Conservation (phyloP, 64 coral and sea anemone genomes). For the Montipora cactus region DNA sequence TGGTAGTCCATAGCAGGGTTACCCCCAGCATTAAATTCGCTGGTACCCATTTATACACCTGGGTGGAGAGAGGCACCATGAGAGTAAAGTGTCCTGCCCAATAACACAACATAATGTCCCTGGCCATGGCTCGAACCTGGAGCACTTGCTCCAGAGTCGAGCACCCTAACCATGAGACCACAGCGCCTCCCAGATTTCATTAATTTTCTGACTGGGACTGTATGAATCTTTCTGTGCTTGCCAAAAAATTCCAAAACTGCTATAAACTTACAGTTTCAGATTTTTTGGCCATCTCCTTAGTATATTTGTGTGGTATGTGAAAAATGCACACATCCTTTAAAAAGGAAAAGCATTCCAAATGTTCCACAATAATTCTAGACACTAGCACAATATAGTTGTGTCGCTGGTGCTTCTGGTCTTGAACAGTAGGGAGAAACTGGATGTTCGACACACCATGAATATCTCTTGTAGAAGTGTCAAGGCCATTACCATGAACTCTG, state of each 20-base stretch:
- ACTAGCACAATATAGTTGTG: conserved; percentile 61
- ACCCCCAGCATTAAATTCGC: too few species aligned
- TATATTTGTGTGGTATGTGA: conserved; percentile 78
- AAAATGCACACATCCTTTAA: conserved; percentile 63
- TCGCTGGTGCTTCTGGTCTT: conserved; percentile 49
- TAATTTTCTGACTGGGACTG: too few species aligned
- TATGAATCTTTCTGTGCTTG: conserved; percentile 23
- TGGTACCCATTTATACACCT: too few species aligned
- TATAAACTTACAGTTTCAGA: conserved; percentile 11
- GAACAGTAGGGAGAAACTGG: conserved; percentile 54
- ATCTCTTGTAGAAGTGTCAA: conserved; percentile 20
- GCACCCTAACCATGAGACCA: too few species aligned
- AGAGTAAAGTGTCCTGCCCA: too few species aligned
- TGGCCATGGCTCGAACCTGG: too few species aligned
- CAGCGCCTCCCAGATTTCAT: too few species aligned
- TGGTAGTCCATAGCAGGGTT: too few species aligned
- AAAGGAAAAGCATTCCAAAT: conserved; percentile 36
- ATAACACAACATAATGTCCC: too few species aligned
- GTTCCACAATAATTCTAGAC: conserved; percentile 50
- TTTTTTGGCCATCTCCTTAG: conserved; percentile 42
- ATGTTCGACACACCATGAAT: conserved; percentile 59
- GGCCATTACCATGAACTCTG: conserved; percentile 42
- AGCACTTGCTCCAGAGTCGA: too few species aligned
- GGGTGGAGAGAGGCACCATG: too few species aligned
- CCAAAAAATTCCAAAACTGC: too few species aligned